These are phyloP conservation scores for Agriopis aurantiaria DNA, from an alignment of 2,888 invertebrate species.

Conservation along the genomic window DNA sequence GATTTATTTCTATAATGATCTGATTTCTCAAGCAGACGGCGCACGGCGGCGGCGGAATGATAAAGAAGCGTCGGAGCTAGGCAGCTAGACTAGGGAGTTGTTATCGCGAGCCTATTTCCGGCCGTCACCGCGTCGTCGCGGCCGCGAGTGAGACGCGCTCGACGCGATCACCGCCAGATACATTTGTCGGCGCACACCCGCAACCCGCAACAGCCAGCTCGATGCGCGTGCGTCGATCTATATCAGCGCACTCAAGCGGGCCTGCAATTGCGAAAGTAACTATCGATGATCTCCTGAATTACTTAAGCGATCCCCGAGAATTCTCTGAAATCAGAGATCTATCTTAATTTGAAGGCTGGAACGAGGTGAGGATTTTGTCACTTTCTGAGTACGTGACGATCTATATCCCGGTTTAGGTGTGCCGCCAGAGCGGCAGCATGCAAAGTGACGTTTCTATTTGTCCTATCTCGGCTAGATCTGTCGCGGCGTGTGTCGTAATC, in stretches of 20 bases:
- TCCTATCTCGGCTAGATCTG: conserved; percentile 81
- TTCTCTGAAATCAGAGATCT: conserved; percentile 51
- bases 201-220: conserved; percentile 58
- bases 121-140: conserved; percentile 72
- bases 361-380: conserved; percentile 70
- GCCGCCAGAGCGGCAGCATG: conserved; percentile 70
- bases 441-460: conserved; percentile 85
- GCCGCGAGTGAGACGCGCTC: conserved; percentile 65
- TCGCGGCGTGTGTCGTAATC: conserved; percentile 81
- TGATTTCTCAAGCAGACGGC: conserved; percentile 70
- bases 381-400: conserved; percentile 69
- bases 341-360: conserved; percentile 55
- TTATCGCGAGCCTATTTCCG: conserved; percentile 84
- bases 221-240: conserved; percentile 68
- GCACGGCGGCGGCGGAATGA: conserved; percentile 66
- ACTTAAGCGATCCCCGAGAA: conserved; percentile 61
- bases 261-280: conserved; percentile 68
- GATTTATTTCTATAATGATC: conserved; percentile 83
- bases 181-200: conserved; percentile 80
- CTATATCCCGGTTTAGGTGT: conserved; percentile 68
- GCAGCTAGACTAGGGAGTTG: conserved; percentile 75
- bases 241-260: conserved; percentile 70
- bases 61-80: conserved; percentile 70
- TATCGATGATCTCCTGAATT: conserved; percentile 76
- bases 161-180: conserved; percentile 81